Percentiles rank a stretch among this genome's conserved stretches.
Conservation (phyloP, 2,113 vertebrate genomes). For the Bagarius yarrelli region DNA sequence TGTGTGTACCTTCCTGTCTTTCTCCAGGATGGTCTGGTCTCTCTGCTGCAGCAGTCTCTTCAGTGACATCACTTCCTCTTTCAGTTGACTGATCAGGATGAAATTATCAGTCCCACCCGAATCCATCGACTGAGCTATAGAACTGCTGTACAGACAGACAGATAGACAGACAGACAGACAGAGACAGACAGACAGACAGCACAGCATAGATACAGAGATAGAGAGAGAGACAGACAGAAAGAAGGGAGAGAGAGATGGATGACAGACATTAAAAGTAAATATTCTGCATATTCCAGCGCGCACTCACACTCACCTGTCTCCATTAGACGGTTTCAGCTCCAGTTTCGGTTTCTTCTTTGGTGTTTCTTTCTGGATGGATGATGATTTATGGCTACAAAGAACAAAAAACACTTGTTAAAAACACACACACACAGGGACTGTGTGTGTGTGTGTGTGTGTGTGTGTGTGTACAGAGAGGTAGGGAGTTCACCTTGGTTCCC, state of each 20-base stretch:
- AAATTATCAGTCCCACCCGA: constrained; percentile 98
- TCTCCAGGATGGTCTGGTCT: constrained; percentile 85
- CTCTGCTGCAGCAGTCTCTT: constrained; percentile 94
- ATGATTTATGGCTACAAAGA: constrained; percentile 92
- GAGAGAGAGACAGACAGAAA: constrained; percentile 13
- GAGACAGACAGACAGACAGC: too few relatives aligned
- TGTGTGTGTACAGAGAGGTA: neutral
- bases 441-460: too few relatives aligned
- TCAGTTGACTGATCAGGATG: constrained; percentile 98
- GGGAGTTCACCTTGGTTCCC: constrained; percentile 91
- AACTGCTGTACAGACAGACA: constrained; percentile 80
- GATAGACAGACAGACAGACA: neutral
- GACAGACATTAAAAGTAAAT: neutral
- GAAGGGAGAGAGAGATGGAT: neutral
- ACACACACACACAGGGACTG: too few relatives aligned
- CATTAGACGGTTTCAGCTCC: constrained; percentile 99
- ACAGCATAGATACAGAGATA: constrained; percentile 48
- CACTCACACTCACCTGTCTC: constrained; percentile 92
- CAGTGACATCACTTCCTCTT: constrained; percentile 96
- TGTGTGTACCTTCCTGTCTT: constrained; percentile 85
- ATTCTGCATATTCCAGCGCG: too few relatives aligned
- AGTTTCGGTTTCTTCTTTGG: constrained; percentile 99
- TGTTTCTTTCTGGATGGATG: constrained; percentile 98
- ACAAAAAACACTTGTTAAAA: constrained; percentile 20
- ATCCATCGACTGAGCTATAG: constrained; percentile 97